These are phyloP conservation scores for Sesamia nonagrioides DNA, from an alignment of 1,140 invertebrate species.

Conservation along the genomic window DNA sequence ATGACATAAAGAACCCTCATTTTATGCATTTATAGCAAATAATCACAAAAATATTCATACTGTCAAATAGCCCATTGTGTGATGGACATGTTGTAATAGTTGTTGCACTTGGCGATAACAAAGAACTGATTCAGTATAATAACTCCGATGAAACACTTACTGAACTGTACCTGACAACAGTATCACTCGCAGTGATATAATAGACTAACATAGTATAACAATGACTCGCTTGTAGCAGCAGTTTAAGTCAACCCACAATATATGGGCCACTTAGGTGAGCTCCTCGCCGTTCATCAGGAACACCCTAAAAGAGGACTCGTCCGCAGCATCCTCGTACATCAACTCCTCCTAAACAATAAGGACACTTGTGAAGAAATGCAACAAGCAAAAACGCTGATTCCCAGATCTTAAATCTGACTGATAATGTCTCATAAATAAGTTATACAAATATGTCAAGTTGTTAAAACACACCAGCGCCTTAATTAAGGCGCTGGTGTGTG, in stretches of 20 bases:
- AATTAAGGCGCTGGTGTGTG: too few species aligned
- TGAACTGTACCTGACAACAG: constrained; percentile 51
- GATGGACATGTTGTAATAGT: background rate
- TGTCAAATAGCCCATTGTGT: too few species aligned
- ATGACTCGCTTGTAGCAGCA: constrained; percentile 52
- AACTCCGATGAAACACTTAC: constrained; percentile 54
- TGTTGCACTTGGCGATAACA: constrained; percentile 14
- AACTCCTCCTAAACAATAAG: constrained; percentile 76
- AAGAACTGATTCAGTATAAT: constrained; percentile 47
- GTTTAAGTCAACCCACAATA: background rate
- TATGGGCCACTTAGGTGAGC: constrained; percentile 56
- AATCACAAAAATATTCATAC: too few species aligned
- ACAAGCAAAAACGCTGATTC: too few species aligned
- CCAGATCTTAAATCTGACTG: too few species aligned
- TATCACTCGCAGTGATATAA: constrained; percentile 61
- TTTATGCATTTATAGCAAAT: too few species aligned
- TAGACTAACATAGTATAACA: constrained; percentile 46
- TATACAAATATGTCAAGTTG: too few species aligned
- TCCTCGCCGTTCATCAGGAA: constrained; percentile 81
- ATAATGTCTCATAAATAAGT: too few species aligned
- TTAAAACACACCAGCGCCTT: too few species aligned
- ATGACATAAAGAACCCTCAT: too few species aligned
- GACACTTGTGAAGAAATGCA: background rate
- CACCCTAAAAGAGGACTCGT: constrained; percentile 81
- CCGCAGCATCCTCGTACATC: constrained; percentile 77